A percentile compares a stretch with the other conserved stretches of the same genome.
These are phyloP conservation scores for Heterocephalus glaber DNA, from an alignment of 2,113 vertebrate species.

Conservation along the genomic window DNA sequence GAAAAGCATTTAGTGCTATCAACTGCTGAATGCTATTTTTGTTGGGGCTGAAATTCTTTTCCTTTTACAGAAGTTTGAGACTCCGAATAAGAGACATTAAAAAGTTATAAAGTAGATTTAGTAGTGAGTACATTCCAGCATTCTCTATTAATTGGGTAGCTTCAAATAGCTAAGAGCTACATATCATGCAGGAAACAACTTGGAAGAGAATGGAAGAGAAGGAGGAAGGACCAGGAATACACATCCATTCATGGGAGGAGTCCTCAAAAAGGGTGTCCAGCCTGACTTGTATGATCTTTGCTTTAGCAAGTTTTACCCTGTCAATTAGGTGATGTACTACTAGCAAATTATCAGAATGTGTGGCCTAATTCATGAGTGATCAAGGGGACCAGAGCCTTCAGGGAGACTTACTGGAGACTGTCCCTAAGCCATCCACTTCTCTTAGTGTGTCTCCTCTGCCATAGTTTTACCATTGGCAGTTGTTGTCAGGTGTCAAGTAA, in stretches of 20 bases:
- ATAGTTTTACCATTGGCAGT: too few relatives aligned
- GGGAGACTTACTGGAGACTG: fast-evolving
- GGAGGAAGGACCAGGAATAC: neutral
- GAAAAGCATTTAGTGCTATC: neutral
- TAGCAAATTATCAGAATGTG: fast-evolving
- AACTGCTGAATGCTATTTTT: neutral
- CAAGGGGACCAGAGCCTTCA: neutral
- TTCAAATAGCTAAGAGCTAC: neutral
- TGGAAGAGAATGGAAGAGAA: neutral
- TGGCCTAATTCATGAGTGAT: fast-evolving
- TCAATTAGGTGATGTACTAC: fast-evolving
- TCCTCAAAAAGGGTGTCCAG: neutral
- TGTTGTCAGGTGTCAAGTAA: fast-evolving
- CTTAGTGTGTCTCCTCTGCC: neutral
- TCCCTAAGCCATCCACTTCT: neutral
- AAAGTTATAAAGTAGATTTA: conserved; percentile 56
- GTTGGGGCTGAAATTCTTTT: conserved; percentile 36
- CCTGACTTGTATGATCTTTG: neutral
- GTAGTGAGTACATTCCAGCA: neutral
- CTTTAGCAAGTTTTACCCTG: fast-evolving
- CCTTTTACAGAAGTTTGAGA: conserved; percentile 71
- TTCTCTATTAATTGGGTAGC: neutral
- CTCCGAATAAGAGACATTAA: conserved; percentile 7
- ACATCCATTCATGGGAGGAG: fast-evolving
- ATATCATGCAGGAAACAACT: neutral